Percentiles rank a stretch among this genome's conserved stretches.
Conservation (phyloP, 2,113 vertebrate genomes). For the Grammomys dolichurus region DNA sequence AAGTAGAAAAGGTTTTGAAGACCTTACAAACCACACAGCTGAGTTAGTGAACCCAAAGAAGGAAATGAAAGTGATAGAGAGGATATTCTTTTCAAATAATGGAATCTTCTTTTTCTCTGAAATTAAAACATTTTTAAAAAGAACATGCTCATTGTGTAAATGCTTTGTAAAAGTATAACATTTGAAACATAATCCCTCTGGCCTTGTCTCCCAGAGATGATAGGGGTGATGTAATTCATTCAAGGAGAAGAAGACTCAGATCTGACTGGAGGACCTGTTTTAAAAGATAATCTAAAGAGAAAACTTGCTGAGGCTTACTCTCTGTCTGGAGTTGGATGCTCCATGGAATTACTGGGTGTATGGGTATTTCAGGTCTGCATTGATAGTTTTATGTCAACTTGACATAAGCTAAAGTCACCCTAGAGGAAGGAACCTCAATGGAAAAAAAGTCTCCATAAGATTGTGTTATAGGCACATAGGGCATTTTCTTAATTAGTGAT, state of each 20-base stretch:
- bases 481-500: not conserved
- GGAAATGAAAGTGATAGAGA: not conserved
- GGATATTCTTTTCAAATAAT: not conserved
- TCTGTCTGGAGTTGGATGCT: not conserved
- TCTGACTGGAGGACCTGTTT: not conserved
- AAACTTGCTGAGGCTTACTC: not conserved
- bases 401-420: not conserved
- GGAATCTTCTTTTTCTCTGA: not conserved
- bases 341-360: not conserved
- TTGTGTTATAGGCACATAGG: not conserved
- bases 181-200: not conserved
- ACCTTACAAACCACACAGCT: not conserved
- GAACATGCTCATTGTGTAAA: not conserved
- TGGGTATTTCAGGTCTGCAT: not conserved
- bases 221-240: not conserved
- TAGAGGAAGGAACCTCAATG: not conserved
- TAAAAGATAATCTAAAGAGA: not conserved
- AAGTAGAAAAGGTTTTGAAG: not conserved
- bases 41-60: not conserved
- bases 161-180: not conserved
- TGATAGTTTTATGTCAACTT: not conserved
- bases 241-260: not conserved
- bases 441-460: not conserved
- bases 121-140: not conserved
- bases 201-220: not conserved